Conservation (phyloP, 2,113 vertebrate genomes). For the Acrocephalus kingi region DNA sequence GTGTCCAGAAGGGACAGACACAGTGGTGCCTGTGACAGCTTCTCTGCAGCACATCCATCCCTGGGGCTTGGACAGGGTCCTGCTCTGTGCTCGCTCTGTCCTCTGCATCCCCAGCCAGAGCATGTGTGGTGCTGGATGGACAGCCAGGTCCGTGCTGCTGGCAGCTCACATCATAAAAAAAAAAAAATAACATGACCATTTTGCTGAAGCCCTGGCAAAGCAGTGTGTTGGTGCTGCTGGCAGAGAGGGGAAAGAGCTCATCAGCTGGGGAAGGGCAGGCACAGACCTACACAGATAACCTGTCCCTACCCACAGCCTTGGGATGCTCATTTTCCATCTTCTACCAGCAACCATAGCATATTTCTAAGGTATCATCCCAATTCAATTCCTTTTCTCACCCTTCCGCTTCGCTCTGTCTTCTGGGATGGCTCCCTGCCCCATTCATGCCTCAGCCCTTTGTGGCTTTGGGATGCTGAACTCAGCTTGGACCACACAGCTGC, state of each 20-base stretch:
- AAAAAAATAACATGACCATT: neutral
- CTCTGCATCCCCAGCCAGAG: neutral
- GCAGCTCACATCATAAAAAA: neutral
- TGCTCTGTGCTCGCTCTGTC: rapidly evolving
- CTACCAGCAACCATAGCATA: neutral
- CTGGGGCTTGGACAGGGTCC: neutral
- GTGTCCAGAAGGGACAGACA: neutral
- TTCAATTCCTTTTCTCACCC: neutral
- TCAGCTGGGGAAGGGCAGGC: neutral
- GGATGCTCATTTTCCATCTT: neutral
- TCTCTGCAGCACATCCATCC: neutral
- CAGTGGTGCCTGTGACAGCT: neutral
- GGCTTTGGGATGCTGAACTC: neutral
- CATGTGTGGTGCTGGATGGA: rapidly evolving
- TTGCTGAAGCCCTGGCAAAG: neutral
- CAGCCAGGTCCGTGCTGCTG: neutral
- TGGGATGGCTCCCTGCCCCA: neutral
- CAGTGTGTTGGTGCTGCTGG: neutral
- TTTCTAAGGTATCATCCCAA: neutral
- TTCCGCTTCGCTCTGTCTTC: neutral
- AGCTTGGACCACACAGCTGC: neutral
- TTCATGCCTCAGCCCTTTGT: neutral
- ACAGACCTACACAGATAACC: neutral
- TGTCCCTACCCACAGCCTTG: neutral
- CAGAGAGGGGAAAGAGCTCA: neutral